These are phyloP conservation scores for Spodoptera litura DNA, from an alignment of 1,140 invertebrate species.

Conservation along the genomic window DNA sequence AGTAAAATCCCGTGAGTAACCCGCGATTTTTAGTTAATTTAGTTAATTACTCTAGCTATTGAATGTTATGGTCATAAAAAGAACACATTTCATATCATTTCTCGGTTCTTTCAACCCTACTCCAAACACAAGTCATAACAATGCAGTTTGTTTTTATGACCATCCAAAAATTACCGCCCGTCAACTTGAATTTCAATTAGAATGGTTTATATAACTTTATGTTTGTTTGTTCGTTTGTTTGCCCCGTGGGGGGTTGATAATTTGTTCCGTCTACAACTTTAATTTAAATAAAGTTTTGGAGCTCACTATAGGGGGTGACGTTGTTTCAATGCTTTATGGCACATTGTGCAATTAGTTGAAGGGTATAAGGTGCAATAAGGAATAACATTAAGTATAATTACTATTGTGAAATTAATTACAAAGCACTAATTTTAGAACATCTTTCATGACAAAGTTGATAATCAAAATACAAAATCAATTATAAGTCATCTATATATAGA, in stretches of 20 bases:
- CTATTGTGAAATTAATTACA: too few species aligned
- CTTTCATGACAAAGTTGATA: too few species aligned
- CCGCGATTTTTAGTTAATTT: too few species aligned
- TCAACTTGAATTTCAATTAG: conserved; percentile 49
- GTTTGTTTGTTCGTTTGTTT: conserved; percentile 46
- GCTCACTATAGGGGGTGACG: conserved; percentile 19
- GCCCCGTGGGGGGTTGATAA: conserved; percentile 39
- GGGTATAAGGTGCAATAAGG: not conserved
- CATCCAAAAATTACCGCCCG: conserved; percentile 42
- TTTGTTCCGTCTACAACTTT: conserved; percentile 44
- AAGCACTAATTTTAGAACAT: too few species aligned
- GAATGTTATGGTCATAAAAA: too few species aligned
- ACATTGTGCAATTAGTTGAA: not conserved
- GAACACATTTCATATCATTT: too few species aligned
- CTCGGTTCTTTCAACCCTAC: not conserved
- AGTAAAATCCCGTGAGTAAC: too few species aligned
- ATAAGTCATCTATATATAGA: too few species aligned
- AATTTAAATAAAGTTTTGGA: conserved; percentile 44
- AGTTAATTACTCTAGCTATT: too few species aligned
- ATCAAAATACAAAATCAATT: too few species aligned
- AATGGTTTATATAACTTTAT: conserved; percentile 41
- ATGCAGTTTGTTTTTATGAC: not conserved
- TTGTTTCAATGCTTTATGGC: conserved; percentile 35
- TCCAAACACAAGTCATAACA: not conserved
- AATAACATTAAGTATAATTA: too few species aligned